A percentile compares a stretch with the other conserved stretches of the same genome.
phyloP scores from a whole-genome alignment of 1,140 invertebrate species.

The Arion vulgaris region DNA sequence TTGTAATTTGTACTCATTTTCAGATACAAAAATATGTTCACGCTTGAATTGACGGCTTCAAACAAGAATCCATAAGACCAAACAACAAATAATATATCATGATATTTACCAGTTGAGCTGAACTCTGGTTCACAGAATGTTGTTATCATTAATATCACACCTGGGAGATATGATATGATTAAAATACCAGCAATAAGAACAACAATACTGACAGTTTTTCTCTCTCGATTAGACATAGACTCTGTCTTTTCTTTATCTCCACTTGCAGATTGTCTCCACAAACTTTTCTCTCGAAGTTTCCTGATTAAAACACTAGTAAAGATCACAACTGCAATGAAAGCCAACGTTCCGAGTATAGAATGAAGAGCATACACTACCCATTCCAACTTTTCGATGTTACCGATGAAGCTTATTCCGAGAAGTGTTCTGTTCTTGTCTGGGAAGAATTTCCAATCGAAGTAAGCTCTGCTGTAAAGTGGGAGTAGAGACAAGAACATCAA shows the following conservation, averaged over 20 bases:
- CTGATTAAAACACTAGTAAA: neutral
- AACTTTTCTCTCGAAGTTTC: neutral
- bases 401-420: neutral
- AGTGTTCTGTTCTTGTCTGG: constrained; percentile 17
- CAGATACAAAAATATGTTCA: neutral
- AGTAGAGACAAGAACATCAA: neutral
- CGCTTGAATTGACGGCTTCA: constrained; percentile 6
- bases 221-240: neutral
- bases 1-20: constrained; percentile 18
- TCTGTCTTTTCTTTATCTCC: neutral
- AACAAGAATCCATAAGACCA: neutral
- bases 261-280: neutral
- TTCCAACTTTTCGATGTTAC: neutral
- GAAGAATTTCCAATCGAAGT: constrained; percentile 9
- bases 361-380: neutral
- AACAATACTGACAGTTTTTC: neutral
- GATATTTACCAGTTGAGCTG: neutral
- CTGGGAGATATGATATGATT: neutral
- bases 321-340: neutral
- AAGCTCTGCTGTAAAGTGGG: neutral
- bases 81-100: neutral
- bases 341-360: neutral
- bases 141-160: neutral
- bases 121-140: neutral
- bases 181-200: neutral